phyloP scores from a whole-genome alignment of 2,113 vertebrate genomes.

The Nettapus auritus region DNA sequence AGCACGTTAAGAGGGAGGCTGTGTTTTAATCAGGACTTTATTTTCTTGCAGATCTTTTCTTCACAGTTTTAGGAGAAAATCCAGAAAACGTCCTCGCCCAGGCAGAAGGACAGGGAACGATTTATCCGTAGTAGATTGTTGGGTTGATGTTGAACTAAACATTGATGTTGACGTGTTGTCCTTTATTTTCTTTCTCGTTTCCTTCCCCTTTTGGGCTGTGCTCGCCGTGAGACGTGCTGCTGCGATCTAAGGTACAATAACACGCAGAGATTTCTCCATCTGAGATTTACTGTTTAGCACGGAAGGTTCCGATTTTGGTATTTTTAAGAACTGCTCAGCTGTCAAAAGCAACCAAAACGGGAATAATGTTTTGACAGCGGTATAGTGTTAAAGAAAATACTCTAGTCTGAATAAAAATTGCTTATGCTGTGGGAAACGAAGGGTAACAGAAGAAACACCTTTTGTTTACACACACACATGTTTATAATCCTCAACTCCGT shows the following conservation, averaged over 20 bases:
- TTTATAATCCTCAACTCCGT: conserved; percentile 77
- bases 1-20: background rate
- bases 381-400: conserved; percentile 84
- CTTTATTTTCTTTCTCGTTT: background rate
- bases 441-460: conserved; percentile 82
- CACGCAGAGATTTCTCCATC: conserved; percentile 69
- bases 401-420: conserved; percentile 82
- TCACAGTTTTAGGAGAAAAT: background rate
- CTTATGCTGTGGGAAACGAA: conserved; percentile 82
- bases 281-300: conserved; percentile 80
- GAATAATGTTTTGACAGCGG: conserved; percentile 86
- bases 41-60: conserved; percentile 5
- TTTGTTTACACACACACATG: conserved; percentile 80
- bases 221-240: conserved; percentile 3
- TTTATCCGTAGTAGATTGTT: background rate
- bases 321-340: conserved; percentile 86
- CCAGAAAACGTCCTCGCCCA: background rate
- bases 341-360: conserved; percentile 84
- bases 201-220: background rate
- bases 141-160: conserved; percentile 3
- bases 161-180: conserved; percentile 9
- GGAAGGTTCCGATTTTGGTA: conserved; percentile 84
- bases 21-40: background rate
- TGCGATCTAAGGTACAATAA: conserved; percentile 61
- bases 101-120: background rate